A percentile compares a stretch with the other conserved stretches of the same genome.
phyloP scores from a whole-genome alignment of 1,140 invertebrate species.

The Drosophila pruinosa region DNA sequence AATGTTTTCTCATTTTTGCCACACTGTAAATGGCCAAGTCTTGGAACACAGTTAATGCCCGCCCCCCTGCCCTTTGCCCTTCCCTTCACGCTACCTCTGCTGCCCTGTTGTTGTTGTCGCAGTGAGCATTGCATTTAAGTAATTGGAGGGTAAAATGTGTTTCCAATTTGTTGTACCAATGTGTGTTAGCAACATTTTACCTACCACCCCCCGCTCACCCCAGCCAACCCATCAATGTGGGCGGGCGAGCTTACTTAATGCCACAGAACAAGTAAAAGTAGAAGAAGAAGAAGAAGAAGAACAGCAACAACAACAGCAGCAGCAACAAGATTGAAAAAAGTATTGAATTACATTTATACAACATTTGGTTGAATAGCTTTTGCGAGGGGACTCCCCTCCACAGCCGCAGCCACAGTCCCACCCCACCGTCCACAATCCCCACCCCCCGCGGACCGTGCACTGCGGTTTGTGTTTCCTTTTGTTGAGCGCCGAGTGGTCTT shows the following conservation, averaged over 20 bases:
- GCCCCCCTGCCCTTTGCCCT: not conserved
- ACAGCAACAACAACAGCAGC: constrained; percentile 35
- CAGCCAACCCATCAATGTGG: not conserved
- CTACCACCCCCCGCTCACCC: not conserved
- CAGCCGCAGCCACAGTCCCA: not conserved
- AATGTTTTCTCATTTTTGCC: constrained; percentile 3
- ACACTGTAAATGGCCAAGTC: constrained; percentile 9
- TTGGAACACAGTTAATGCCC: not conserved
- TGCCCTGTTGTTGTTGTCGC: constrained; percentile 12
- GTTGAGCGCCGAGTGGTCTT: constrained; percentile 30
- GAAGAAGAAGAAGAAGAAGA: not conserved
- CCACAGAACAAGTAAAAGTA: not conserved
- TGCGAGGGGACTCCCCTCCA: constrained; percentile 1
- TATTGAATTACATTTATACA: constrained; percentile 81
- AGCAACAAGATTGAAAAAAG: constrained; percentile 66
- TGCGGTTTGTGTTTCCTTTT: constrained; percentile 77
- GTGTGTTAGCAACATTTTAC: constrained; percentile 47
- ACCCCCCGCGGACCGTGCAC: constrained; percentile 22
- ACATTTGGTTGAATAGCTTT: constrained; percentile 77
- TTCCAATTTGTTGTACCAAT: constrained; percentile 69
- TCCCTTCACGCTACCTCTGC: not conserved
- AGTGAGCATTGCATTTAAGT: constrained; percentile 71
- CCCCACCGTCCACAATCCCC: not conserved
- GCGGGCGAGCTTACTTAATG: constrained; percentile 20
- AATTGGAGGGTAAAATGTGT: constrained; percentile 80